phyloP scores from a whole-genome alignment of 2,113 vertebrate species.

The Euleptes europaea region DNA sequence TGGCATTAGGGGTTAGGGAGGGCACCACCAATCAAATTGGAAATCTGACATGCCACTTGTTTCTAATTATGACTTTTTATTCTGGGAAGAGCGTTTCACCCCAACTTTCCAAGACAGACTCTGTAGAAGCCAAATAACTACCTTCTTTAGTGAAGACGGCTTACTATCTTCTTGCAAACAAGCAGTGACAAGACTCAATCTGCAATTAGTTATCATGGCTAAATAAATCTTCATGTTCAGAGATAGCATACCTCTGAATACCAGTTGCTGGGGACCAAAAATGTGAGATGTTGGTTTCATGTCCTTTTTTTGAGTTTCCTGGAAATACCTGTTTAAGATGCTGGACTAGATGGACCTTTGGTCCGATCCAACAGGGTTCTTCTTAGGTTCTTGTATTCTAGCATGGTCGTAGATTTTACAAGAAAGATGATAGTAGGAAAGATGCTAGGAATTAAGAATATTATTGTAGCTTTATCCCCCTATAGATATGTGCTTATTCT shows the following conservation, averaged over 20 bases:
- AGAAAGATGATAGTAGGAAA: neutral
- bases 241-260: neutral
- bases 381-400: neutral
- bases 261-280: neutral
- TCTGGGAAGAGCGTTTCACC: no score
- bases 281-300: neutral
- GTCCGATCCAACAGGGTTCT: neutral
- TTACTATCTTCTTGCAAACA: no score
- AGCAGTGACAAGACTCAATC: no score
- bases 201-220: neutral
- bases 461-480: neutral
- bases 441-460: neutral
- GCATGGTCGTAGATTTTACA: neutral
- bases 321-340: neutral
- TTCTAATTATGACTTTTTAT: no score
- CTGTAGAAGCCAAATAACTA: no score
- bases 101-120: no score
- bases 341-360: neutral
- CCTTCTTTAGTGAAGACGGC: no score
- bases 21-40: no score
- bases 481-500: conserved; percentile 23
- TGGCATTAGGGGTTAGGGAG: no score
- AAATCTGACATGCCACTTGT: no score
- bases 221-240: neutral
- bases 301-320: neutral